phyloP scores from a whole-genome alignment of 2,888 invertebrate species.

The Acrobasis repandana region DNA sequence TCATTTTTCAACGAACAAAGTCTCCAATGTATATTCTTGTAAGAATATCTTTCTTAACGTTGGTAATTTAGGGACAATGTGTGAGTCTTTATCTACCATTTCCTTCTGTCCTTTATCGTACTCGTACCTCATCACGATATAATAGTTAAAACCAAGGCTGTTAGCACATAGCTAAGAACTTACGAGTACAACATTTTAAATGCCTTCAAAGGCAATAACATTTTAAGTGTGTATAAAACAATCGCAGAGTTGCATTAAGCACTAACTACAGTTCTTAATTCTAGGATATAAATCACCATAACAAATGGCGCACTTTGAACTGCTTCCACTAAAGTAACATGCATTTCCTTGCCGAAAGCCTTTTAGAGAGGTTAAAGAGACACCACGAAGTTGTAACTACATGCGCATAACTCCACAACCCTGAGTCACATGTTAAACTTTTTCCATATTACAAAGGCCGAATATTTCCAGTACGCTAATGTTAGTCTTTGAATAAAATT shows the following conservation, averaged over 20 bases:
- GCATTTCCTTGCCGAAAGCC: conserved; percentile 5
- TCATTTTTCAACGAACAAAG: too few relatives aligned
- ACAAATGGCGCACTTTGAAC: background rate
- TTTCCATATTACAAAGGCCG: conserved; percentile 34
- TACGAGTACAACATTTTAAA: too few relatives aligned
- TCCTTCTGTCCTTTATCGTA: too few relatives aligned
- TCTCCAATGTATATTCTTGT: too few relatives aligned
- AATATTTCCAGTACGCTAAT: conserved; percentile 43
- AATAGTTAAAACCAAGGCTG: too few relatives aligned
- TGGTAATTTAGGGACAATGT: too few relatives aligned
- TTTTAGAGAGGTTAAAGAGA: conserved; percentile 38
- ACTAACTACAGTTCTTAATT: background rate
- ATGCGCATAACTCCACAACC: conserved; percentile 46
- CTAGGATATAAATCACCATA: background rate
- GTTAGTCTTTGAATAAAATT: conserved; percentile 52
- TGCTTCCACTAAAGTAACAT: background rate
- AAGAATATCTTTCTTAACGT: too few relatives aligned
- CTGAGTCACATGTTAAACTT: conserved; percentile 36
- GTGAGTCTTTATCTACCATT: too few relatives aligned
- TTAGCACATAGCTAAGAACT: too few relatives aligned
- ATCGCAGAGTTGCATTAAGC: background rate
- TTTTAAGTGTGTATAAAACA: background rate
- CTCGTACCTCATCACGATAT: too few relatives aligned
- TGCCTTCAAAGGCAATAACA: background rate
- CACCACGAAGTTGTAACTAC: conserved; percentile 41